A percentile compares a stretch with the other conserved stretches of the same genome.
phyloP scores from a whole-genome alignment of 2,888 invertebrate species.

The Protula sp. region DNA sequence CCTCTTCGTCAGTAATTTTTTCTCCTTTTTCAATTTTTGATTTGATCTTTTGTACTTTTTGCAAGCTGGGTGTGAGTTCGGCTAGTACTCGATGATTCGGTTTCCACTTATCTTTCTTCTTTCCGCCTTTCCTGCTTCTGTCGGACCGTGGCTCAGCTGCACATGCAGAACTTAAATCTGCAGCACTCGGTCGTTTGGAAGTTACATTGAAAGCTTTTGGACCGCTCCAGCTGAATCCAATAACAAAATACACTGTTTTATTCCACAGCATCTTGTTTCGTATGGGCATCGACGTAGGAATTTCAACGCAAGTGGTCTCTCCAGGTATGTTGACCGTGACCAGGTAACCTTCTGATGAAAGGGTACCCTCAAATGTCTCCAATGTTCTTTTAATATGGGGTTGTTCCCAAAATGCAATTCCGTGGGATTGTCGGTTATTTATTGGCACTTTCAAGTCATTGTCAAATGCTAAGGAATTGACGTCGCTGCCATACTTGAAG shows the following conservation, averaged over 20 bases:
- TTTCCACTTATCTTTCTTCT: no score
- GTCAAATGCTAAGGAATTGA: constrained; percentile 20
- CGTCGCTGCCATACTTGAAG: constrained; percentile 25
- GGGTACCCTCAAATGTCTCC: constrained; percentile 23
- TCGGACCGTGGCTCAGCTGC: no score
- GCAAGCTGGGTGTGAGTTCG: no score
- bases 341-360: constrained; percentile 21
- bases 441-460: constrained; percentile 15
- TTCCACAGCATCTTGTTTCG: constrained; percentile 24
- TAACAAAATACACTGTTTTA: constrained; percentile 29
- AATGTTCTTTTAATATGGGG: constrained; percentile 19
- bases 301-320: constrained; percentile 14
- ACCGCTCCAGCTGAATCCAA: constrained; percentile 33
- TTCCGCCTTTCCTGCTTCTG: no score
- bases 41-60: no score
- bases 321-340: constrained; percentile 21
- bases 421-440: no score
- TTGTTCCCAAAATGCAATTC: constrained; percentile 23
- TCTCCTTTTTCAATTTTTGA: no score
- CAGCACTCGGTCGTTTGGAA: neutral
- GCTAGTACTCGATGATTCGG: no score
- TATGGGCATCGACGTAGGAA: constrained; percentile 27
- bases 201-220: constrained; percentile 25
- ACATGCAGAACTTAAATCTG: no score
- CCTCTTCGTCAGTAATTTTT: no score